Evolutionary conservation across 1,140 invertebrate species (phyloP).

Genomic region (Lasioglossum baleicum): DNA sequence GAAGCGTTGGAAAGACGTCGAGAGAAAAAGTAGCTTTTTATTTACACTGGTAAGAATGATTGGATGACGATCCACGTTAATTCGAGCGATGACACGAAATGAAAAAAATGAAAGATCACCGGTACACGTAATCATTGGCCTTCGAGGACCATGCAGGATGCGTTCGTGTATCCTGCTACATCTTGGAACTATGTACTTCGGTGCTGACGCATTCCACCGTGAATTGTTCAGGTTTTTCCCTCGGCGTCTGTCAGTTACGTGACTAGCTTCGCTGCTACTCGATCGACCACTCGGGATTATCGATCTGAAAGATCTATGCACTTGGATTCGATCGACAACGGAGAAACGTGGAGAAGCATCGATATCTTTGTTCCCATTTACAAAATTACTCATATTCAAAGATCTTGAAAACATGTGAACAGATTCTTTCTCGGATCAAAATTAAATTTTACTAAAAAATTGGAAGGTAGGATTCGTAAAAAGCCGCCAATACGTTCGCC

Average conservation of each 20-base stretch:
- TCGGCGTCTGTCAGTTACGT: background rate
- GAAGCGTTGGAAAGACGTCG: background rate
- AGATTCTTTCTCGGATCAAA: no score
- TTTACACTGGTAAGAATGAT: background rate
- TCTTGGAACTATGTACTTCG: background rate
- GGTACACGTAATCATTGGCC: background rate
- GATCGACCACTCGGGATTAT: background rate
- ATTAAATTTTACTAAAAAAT: no score
- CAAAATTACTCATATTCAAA: no score
- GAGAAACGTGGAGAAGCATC: no score
- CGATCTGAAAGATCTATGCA: background rate
- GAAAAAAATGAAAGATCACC: background rate
- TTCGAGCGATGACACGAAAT: background rate
- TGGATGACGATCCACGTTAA: background rate
- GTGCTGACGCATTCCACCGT: background rate
- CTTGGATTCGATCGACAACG: background rate
- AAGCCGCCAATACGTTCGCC: no score
- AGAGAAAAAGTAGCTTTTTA: background rate
- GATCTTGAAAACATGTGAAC: no score
- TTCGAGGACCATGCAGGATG: background rate
- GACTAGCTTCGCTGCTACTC: background rate
- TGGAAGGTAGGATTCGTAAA: no score
- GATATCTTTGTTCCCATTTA: no score
- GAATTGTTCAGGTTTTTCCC: background rate
- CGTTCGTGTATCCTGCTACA: slow-evolving; percentile 1